These are phyloP conservation scores for Delichon dasypus DNA, from an alignment of 2,797 vertebrate species.

Conservation along the genomic window DNA sequence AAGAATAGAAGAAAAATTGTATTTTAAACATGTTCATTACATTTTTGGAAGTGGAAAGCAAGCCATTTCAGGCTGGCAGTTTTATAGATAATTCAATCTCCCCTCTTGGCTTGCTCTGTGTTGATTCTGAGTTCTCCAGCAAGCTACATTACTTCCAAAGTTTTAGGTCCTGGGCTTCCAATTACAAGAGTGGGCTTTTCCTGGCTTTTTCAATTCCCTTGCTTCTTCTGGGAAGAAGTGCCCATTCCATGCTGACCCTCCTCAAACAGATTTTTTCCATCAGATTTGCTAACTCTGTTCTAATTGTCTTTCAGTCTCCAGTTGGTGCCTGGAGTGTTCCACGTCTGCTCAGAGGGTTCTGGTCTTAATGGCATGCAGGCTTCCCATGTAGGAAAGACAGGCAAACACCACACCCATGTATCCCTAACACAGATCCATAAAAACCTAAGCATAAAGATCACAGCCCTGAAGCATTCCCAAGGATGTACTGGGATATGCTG, in stretches of 20 bases:
- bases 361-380: fast-evolving
- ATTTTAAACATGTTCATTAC: background rate
- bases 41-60: conserved; percentile 14
- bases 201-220: background rate
- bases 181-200: conserved; percentile 21
- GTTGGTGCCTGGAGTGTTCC: background rate
- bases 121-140: conserved; percentile 9
- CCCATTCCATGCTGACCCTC: background rate
- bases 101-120: background rate
- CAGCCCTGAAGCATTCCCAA: background rate
- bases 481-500: background rate
- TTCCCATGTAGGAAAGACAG: fast-evolving
- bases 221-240: background rate
- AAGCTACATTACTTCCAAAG: conserved; percentile 21
- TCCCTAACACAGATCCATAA: background rate
- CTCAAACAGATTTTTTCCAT: background rate
- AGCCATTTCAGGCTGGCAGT: background rate
- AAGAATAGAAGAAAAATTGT: background rate
- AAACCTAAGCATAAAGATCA: background rate
- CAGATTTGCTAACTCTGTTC: background rate
- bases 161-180: conserved; percentile 18
- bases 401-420: background rate
- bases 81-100: conserved; percentile 30
- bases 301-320: background rate
- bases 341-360: background rate